Percentiles rank a stretch among this genome's conserved stretches.
Conservation (phyloP, 2,888 invertebrate genomes). For the Trichacis sp. region DNA sequence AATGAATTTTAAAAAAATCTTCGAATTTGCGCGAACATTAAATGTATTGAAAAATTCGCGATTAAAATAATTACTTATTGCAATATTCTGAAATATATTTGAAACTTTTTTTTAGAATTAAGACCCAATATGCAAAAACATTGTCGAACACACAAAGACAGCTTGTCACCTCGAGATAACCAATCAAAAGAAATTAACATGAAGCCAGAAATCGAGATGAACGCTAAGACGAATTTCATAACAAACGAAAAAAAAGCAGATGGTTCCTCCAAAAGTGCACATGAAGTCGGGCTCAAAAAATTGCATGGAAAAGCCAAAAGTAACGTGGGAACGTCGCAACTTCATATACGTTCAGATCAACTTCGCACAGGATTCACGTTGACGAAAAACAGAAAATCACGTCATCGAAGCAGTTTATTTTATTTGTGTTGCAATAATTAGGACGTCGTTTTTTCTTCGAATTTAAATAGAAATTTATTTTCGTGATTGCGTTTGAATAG, state of each 20-base stretch:
- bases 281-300: no score
- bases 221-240: constrained; percentile 39
- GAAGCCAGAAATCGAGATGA: constrained; percentile 48
- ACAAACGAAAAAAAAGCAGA: constrained; percentile 45
- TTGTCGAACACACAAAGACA: constrained; percentile 71
- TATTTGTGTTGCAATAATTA: constrained; percentile 57
- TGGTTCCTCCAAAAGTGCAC: constrained; percentile 3
- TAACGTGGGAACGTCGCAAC: constrained; percentile 56
- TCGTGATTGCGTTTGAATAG: no score
- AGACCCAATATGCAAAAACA: no score
- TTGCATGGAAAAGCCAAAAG: no score
- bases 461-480: no score
- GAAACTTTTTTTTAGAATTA: no score
- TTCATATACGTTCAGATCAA: constrained; percentile 65
- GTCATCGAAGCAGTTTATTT: constrained; percentile 69
- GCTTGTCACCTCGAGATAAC: constrained; percentile 62
- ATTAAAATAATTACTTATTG: no score
- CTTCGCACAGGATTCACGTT: constrained; percentile 71
- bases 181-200: constrained; percentile 40
- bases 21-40: no score
- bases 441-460: no score
- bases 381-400: constrained; percentile 62
- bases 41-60: no score
- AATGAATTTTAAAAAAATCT: no score
- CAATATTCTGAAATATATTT: no score